Base-by-base conservation (phyloP, 2,797 vertebrate species). In the Thripadectes ignobilis region DNA sequence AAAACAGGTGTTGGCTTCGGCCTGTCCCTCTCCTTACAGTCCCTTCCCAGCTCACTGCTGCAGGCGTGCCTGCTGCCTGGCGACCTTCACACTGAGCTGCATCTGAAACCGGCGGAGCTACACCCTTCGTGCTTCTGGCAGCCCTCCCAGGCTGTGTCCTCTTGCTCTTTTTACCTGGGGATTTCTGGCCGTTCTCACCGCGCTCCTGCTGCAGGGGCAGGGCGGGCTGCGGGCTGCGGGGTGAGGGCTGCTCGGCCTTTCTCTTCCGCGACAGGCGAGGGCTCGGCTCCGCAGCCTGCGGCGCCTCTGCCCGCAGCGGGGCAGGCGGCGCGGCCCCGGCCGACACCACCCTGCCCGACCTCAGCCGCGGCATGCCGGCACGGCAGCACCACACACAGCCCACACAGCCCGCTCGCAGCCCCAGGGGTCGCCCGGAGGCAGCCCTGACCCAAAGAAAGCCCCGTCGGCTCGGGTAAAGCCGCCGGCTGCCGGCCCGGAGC, bases 281-380 rank as follows among this genome's bases (percentile, higher is more conserved):
- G 29, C 22, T 49, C 6, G 10, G 34, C 39, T 39, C 23, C 14
- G 8, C 39, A 4, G 8, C 24, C 30, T 14, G 4, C 27, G 38
- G 38, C 6, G 38, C 12, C 12, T 39, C 38, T 13, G 12, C 49
- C 67, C 34, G 18, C 1, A 2, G 20, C 11, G 43, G 19, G 19
- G 43, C 19, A 19, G 43, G 43, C 43, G 43, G 43, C 43, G 19
- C 43, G 43, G 43, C 43, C 43, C 9, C 19, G 29, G 1, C n/a
- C 3, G 22, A 27, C 27, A 91, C 51, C 66, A 85, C n/a, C 3
- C 11, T 55, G 34, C 90, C 90, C 7, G 59, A 77, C 22, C 92
- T 85, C 87, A 96, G 69, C 41, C 17, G 89, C 0, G 62, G 89
- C 96, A 95, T 93, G 26, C 15, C 7, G n/a, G 30, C 41, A 17